These are phyloP conservation scores for Pandemis heparana DNA, from an alignment of 2,888 invertebrate genomes.

Conservation along the genomic window DNA sequence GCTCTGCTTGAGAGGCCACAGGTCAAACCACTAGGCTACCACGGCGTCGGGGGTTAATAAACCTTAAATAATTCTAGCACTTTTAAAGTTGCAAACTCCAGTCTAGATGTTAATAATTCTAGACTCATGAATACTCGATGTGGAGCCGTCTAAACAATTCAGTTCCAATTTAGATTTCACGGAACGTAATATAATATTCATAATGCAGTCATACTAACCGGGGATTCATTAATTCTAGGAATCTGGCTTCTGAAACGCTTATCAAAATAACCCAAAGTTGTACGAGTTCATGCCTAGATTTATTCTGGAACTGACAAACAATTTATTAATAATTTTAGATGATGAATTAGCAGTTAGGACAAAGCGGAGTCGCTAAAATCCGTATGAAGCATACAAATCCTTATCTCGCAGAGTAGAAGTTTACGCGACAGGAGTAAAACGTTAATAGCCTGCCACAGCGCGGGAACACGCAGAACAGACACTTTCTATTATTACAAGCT, in stretches of 20 bases:
- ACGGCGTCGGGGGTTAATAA: too few relatives aligned
- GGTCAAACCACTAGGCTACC: too few relatives aligned
- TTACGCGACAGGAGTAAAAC: constrained; percentile 60
- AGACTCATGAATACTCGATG: constrained; percentile 9
- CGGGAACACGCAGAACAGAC: constrained; percentile 48
- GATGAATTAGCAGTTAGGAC: constrained; percentile 18
- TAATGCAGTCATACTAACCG: background rate
- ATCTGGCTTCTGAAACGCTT: background rate
- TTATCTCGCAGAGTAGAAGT: constrained; percentile 61
- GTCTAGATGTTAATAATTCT: background rate
- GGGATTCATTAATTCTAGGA: background rate
- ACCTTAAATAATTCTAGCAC: background rate
- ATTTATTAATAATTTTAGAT: constrained; percentile 6
- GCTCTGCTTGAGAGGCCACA: too few relatives aligned
- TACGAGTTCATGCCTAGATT: background rate
- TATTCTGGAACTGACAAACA: constrained; percentile 7
- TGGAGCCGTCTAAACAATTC: constrained; percentile 31
- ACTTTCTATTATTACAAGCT: too few relatives aligned
- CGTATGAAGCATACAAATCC: constrained; percentile 61
- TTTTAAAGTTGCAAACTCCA: background rate
- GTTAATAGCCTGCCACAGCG: constrained; percentile 58
- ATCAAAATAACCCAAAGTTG: background rate
- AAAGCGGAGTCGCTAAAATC: constrained; percentile 52
- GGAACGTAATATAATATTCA: constrained; percentile 5
- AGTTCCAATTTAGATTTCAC: constrained; percentile 18